Conservation (phyloP, 2,797 vertebrate genomes). For the Lithobates sylvaticus region DNA sequence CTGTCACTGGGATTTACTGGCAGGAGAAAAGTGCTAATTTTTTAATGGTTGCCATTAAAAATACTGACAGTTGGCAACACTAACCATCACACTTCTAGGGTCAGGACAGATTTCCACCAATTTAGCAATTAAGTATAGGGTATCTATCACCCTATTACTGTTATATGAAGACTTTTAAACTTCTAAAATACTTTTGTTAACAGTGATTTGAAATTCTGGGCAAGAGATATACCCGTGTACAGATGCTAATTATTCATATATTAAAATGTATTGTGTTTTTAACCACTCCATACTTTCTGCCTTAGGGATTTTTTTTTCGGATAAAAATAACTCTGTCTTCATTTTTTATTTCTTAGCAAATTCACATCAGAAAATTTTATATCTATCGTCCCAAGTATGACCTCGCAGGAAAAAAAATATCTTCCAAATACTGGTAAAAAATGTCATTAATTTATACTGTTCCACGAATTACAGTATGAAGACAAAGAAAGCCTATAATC, state of each 20-base stretch:
- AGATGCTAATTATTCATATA: slow-evolving; percentile 10
- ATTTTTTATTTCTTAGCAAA: slow-evolving; percentile 73
- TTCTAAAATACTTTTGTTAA: not conserved
- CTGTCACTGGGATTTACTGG: too few species aligned
- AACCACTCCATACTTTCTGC: not conserved
- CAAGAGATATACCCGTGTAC: too few species aligned
- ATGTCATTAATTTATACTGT: slow-evolving; percentile 69
- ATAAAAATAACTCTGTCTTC: slow-evolving; percentile 65
- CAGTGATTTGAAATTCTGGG: too few species aligned
- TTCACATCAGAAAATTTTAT: slow-evolving; percentile 73
- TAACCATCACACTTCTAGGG: too few species aligned
- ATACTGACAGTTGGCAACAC: too few species aligned
- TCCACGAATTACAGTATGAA: slow-evolving; percentile 72
- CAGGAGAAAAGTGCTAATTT: too few species aligned
- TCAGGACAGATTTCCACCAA: too few species aligned
- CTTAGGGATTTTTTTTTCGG: slow-evolving; percentile 66
- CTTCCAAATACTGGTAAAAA: slow-evolving; percentile 73
- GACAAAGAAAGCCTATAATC: slow-evolving; percentile 73
- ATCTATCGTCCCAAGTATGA: slow-evolving; percentile 69
- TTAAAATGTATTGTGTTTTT: slow-evolving; percentile 22
- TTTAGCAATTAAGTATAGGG: too few species aligned
- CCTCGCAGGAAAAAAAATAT: slow-evolving; percentile 67
- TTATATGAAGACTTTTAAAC: not conserved
- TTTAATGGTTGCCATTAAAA: too few species aligned
- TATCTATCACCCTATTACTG: too few species aligned